Evolutionary conservation across 2,888 invertebrate species (phyloP), one percentile per base, ranked within the genome.

Genomic region (Leucophora obtusa): DNA sequence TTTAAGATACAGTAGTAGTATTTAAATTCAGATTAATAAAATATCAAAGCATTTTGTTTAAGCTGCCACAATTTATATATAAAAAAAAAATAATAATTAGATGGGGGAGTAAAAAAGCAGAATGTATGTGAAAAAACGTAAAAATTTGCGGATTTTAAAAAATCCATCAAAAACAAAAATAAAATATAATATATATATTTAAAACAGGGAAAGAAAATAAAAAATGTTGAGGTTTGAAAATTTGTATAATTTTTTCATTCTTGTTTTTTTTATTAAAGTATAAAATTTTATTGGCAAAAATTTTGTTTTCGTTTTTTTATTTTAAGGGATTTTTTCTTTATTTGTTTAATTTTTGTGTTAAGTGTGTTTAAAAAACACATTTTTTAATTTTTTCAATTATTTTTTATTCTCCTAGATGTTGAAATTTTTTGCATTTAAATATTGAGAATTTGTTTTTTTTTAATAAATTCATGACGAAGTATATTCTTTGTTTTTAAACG

Each of bases 281-380:
- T 77, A 81, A 81, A 81, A 81, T 70, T 81, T 80, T 77, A 80
- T 76, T 80, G 76, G 80, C 68, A 76, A 76, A 77, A 80, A 69
- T 73, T 76, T 69, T 72, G 43, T 66, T 73, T 76, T 69, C 69
- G 43, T 66, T 74, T 79, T 58, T 60, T 53, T 71, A 65, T 62
- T 77, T 73, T 79, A 59, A 60, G 47, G 69, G 62, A 69, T 70
- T 66, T 54, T 18, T 51, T 69, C 56, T 63, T 76, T 63, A 47
- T 76, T 79, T 69, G 59, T 68, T 56, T 69, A 35, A 59, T 76
- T 21, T 66, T 76, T 68, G 24, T 63, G 69, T 59, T 72, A 28
- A 28, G 15, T 63, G 58, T 59, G 53, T 69, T 69, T 53, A 28
- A 71, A 56, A 72, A 71, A 63, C 71, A 18, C 17, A 9, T 58